Evolutionary conservation across 2,888 invertebrate species (phyloP), one percentile per base, ranked within the genome.

Genomic region (Aphrophora alni): DNA sequence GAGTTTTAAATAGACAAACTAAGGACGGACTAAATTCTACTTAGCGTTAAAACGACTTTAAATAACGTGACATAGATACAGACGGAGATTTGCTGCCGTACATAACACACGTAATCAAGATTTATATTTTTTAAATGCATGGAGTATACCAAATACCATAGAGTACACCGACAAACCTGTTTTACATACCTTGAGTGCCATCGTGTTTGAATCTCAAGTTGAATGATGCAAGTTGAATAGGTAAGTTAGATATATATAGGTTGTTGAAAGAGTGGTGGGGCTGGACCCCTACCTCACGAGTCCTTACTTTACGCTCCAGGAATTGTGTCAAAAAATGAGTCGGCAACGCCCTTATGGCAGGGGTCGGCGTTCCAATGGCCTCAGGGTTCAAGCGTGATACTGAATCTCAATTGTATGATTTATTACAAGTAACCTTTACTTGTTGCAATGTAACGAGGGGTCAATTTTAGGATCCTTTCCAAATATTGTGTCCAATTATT

Each of bases 161-260:
- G n/a, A n/a, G n/a, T n/a, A 33, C 33, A 44, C 21, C 21, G 21
- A 21, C n/a, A 59, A 59, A 59, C 59, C 59, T 59, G 59, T 59
- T 59, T 21, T 59, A 59, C 59, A 59, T 59, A 59, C 59, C 59
- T 59, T 21, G 59, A 59, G 59, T 59, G 59, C 59, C 59, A 59
- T 59, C 59, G 59, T 59, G 59, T 59, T 59, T 14, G 2, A 14
- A 44, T 59, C 44, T 44, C 59, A 21, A 59, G 4, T 59, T 21
- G 59, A 59, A 59, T 59, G 59, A 59, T 59, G 59, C 59, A 59
- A 59, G 59, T 14, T 59, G n/a, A 59, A 59, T 59, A 59, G n/a
- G 21, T 59, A 59, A 21, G 59, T 59, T 59, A 59, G 59, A 59
- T 59, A 59, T 21, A 59, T 59, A 59, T 59, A 59, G 59, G 12